A percentile compares a stretch with the other conserved stretches of the same genome.
phyloP scores from a whole-genome alignment of 2,888 invertebrate genomes.

The Pycnomerus fuliginosus region DNA sequence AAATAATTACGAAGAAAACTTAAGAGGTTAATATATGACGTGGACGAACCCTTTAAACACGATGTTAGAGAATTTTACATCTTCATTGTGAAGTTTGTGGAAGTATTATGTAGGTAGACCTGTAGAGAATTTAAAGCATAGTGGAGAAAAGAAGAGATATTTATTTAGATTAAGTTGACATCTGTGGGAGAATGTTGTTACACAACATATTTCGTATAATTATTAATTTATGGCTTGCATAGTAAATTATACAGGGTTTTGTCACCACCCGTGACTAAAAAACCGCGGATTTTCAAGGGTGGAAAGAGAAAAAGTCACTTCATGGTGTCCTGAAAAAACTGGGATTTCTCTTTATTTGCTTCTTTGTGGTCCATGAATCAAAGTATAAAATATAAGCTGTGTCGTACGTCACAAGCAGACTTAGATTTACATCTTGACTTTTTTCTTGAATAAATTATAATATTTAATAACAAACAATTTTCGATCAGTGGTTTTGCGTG shows the following conservation, averaged over 20 bases:
- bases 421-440: slow-evolving; percentile 44
- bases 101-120: slow-evolving; percentile 44
- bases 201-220: slow-evolving; percentile 38
- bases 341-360: slow-evolving; percentile 4
- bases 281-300: too few relatives aligned
- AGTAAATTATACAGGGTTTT: slow-evolving; percentile 23
- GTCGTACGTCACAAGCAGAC: slow-evolving; percentile 41
- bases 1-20: too few relatives aligned
- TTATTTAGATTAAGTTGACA: slow-evolving; percentile 49
- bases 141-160: slow-evolving; percentile 43
- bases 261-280: too few relatives aligned
- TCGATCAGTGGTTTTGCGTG: too few relatives aligned
- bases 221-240: slow-evolving; percentile 36
- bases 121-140: slow-evolving; percentile 42
- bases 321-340: slow-evolving; percentile 13
- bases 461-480: slow-evolving; percentile 43
- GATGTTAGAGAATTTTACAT: slow-evolving; percentile 42
- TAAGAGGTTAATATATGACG: too few relatives aligned
- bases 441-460: slow-evolving; percentile 46
- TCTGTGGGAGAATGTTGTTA: slow-evolving; percentile 40
- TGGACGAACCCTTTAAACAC: too few relatives aligned
- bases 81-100: slow-evolving; percentile 44
- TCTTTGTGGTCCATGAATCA: slow-evolving; percentile 40
- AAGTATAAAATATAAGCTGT: slow-evolving; percentile 48
- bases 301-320: too few relatives aligned